A percentile compares a stretch with the other conserved stretches of the same genome.
These are phyloP conservation scores for Mormyrus lacerda DNA, from an alignment of 2,113 vertebrate species.

Conservation along the genomic window DNA sequence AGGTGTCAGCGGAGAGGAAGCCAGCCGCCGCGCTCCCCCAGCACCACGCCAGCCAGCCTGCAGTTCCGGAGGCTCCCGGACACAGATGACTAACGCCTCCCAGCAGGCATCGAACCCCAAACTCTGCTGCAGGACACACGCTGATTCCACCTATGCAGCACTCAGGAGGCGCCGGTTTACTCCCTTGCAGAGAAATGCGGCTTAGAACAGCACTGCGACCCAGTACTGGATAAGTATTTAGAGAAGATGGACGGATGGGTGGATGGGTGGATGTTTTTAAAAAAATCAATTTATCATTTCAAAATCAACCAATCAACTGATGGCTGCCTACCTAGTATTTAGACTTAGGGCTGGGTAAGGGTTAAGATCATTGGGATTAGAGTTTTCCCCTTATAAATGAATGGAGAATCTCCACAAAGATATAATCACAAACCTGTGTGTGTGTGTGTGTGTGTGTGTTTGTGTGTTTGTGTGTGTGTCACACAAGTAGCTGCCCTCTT, in stretches of 20 bases:
- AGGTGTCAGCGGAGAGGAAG: background rate
- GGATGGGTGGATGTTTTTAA: background rate
- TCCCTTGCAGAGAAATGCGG: background rate
- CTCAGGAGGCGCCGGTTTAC: background rate
- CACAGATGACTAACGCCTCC: background rate
- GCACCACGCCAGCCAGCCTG: background rate
- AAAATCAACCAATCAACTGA: background rate
- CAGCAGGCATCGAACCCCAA: background rate
- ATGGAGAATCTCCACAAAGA: no score
- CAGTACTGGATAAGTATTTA: background rate
- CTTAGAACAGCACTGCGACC: background rate
- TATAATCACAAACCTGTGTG: no score
- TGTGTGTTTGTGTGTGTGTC: background rate
- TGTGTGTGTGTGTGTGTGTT: no score
- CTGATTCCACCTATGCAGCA: background rate
- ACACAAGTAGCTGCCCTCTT: background rate
- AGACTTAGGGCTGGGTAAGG: no score
- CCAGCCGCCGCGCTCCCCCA: background rate
- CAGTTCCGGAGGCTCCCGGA: background rate
- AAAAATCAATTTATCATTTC: background rate
- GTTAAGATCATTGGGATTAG: no score
- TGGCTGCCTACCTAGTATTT: background rate
- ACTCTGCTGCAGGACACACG: background rate
- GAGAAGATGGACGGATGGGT: background rate
- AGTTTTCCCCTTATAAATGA: no score